Evolutionary conservation across 53 echinoderm and acorn worm genomes (phyloP).

Genomic region (Antedon mediterranea): DNA sequence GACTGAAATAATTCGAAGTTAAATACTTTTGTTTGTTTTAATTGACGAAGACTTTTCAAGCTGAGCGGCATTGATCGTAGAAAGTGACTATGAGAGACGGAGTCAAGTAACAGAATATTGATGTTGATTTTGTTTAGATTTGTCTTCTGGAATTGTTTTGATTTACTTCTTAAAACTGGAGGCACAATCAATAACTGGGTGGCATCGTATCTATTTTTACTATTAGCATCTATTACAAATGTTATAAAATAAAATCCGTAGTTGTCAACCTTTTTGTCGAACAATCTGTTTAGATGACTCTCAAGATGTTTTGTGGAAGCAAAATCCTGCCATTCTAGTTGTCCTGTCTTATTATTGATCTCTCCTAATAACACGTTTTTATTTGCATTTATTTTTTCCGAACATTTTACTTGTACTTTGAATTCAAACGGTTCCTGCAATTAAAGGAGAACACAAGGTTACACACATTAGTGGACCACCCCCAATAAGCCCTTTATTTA

Average conservation of each 20-base stretch:
- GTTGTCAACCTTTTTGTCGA: background rate
- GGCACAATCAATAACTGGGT: background rate
- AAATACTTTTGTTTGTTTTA: conserved; percentile 28
- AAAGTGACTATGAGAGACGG: conserved; percentile 77
- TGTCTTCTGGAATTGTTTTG: no score
- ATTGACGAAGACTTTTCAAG: conserved; percentile 19
- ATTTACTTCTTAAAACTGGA: no score
- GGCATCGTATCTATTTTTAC: no score
- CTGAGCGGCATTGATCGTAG: conserved; percentile 52
- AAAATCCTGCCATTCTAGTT: conserved; percentile 17
- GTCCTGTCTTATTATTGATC: conserved; percentile 11
- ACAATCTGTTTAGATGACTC: background rate
- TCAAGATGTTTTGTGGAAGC: background rate
- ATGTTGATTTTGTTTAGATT: conserved; percentile 41
- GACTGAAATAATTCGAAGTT: conserved; percentile 72
- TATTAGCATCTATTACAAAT: conserved; percentile 3
- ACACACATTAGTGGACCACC: no score
- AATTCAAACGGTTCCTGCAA: no score
- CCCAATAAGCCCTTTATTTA: no score
- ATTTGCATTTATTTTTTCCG: background rate
- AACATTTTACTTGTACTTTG: conserved; percentile 22
- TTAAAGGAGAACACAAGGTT: no score
- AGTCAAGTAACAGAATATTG: conserved; percentile 62
- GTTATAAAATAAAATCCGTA: conserved; percentile 28
- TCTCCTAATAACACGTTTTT: conserved; percentile 11